Evolutionary conservation across 2,888 invertebrate species (phyloP), one percentile per base, ranked within the genome.

Genomic region (Entomobrya proxima): DNA sequence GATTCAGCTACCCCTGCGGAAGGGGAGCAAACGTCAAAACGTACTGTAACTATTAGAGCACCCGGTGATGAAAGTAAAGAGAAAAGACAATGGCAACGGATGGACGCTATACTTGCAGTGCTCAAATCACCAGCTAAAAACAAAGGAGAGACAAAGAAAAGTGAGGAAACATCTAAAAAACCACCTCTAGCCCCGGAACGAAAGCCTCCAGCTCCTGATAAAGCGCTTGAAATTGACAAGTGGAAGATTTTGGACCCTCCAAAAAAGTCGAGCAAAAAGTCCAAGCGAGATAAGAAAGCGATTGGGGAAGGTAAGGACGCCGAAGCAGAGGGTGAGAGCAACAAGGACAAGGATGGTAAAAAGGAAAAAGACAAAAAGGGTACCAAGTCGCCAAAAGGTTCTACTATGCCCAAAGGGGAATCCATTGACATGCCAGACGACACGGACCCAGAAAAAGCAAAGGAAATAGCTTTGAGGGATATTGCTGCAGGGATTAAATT

Each of bases 191-290:
- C 30, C 61, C 32, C 64, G 1, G 44, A 27, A 69, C 15, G 61
- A 61, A 61, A 32, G 32, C 32, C n/a, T 2, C 11, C 9, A 15
- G 11, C 61, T 11, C 32, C 9, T 7, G n/a, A 61, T 2, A 61
- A 61, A 32, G 61, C 18, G 13, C 15, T 11, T 11, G 9, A 40
- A 9, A 69, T 69, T 1, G 44, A 69, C 2, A 69, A 69, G n/a
- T 69, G 69, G 69, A 21, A 15, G 13, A 69, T 69, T 24, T 27
- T 69, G 13, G 69, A 69, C 24, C 69, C 69, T 40, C 69, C 69
- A 21, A 69, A 44, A 44, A 69, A 69, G 24, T 69, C 44, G 4
- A 24, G 24, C 15, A 40, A 44, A 44, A 37, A 44, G n/a, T 13
- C 40, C n/a, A 61, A 61, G 61, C 61, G 32, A 2, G 13, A 61